A percentile compares a stretch with the other conserved stretches of the same genome.
phyloP scores from a whole-genome alignment of 37 sponge, comb jelly and placozoan genomes.

The Eunapius fragilis region DNA sequence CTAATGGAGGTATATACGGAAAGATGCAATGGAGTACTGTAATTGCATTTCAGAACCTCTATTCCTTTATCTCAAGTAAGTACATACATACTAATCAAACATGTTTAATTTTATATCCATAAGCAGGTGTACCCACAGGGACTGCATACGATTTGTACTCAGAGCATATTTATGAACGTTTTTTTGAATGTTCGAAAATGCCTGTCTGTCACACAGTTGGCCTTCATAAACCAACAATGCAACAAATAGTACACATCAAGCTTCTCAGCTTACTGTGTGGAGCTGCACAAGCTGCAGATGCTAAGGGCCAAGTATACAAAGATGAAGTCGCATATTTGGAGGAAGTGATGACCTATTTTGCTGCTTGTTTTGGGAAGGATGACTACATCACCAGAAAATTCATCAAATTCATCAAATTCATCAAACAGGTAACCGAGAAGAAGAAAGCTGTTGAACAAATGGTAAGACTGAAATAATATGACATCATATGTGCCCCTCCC shows the following conservation, averaged over 20 bases:
- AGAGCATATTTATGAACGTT: no score
- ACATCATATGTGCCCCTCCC: neutral
- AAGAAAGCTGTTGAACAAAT: neutral
- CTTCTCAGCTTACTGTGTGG: neutral
- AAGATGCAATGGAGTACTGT: no score
- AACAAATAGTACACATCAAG: neutral
- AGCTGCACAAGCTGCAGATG: neutral
- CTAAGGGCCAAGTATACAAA: neutral
- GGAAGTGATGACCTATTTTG: neutral
- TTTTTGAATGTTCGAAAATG: no score
- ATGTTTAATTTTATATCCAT: no score
- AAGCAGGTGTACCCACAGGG: no score
- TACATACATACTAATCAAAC: no score
- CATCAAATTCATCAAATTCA: neutral
- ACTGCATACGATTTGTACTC: no score
- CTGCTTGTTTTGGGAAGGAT: neutral
- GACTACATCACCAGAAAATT: neutral
- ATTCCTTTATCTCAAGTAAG: no score
- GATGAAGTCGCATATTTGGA: neutral
- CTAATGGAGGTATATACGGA: neutral
- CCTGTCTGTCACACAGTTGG: no score
- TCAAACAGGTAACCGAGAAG: neutral
- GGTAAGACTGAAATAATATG: neutral
- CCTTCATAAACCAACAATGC: no score
- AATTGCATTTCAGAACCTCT: no score